Base-by-base conservation (phyloP, 2,888 invertebrate genomes). In the Cyclophora albipunctata region DNA sequence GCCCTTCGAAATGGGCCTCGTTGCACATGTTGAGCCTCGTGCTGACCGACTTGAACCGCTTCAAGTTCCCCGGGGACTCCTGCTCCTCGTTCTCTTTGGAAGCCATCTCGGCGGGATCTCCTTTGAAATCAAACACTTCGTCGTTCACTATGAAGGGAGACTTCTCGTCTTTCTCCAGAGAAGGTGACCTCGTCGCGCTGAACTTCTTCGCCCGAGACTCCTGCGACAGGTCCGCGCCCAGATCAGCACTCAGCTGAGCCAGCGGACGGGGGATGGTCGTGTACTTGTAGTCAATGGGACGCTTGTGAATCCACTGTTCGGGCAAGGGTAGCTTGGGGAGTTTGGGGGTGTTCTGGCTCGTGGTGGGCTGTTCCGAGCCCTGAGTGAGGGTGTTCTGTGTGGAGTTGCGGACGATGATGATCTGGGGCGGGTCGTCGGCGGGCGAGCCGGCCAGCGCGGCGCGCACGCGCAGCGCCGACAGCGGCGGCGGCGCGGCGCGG, bases 161-260 rank as follows among this genome's bases (percentile, higher is more conserved):
- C 51, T 84, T 88, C 3, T 89, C 89, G 83, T 89, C 89, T 59
- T 87, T 88, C 53, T 89, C 89, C n/a, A 89, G 62, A 0, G 89
- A 89, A 0, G 89, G 89, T 0, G 89, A 89, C 5, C 89, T 66
- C 0, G 89, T 88, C 0, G 84, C 88, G 49, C 89, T 87, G 57
- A 64, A 87, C 53, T 84, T 86, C 50, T 83, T 85, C 2, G 79
- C 71, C n/a, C 81, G 68, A 1, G 75, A 63, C 47, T 81, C 84
- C 45, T 79, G 77, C 3, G 63, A 64, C 42, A 83, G 57, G 42
- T 85, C 84, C 0, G 76, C 75, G 4, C 81, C 82, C 7, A 84
- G 51, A 52, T 83, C 84, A 0, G 78, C 69, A 47, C 66, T 73
- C 4, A 77, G 66, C 58, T 86, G 83, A 0, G 79, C 84, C 7